A percentile compares a stretch with the other conserved stretches of the same genome.
Conservation (phyloP, 2,797 vertebrate species). For the Brachymystax lenok region DNA sequence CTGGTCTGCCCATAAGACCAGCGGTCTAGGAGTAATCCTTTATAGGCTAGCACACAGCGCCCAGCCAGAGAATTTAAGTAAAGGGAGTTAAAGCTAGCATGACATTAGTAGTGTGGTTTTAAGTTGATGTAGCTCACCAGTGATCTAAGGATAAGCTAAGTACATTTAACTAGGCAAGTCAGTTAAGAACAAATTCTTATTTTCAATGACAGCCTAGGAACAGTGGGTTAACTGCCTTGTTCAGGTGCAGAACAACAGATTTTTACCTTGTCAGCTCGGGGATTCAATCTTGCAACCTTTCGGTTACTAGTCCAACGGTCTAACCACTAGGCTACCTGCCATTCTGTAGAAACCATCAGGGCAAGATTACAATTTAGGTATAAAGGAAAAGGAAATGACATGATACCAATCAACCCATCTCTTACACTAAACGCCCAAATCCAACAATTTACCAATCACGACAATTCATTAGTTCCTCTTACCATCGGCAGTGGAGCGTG, state of each 20-base stretch:
- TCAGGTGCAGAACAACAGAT: too few species aligned
- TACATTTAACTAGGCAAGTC: too few species aligned
- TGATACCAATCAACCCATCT: not conserved
- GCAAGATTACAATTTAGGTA: not conserved
- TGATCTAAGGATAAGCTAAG: too few species aligned
- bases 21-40: conserved; percentile 7
- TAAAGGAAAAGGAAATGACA: not conserved
- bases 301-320: too few species aligned
- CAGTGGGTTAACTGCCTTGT: too few species aligned
- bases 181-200: too few species aligned
- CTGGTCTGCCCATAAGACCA: not conserved
- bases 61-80: not conserved
- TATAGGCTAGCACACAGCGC: conserved; percentile 3
- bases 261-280: too few species aligned
- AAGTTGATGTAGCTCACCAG: not conserved
- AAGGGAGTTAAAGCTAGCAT: not conserved
- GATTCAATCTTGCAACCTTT: too few species aligned
- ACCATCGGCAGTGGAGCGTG: conserved; percentile 88
- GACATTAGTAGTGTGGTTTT: not conserved
- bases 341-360: not conserved
- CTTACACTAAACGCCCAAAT: not conserved
- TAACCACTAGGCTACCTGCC: too few species aligned
- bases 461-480: conserved; percentile 43
- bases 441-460: not conserved
- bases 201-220: too few species aligned